Evolutionary conservation across 2,113 vertebrate species (phyloP), one percentile per base, ranked within the genome.

Genomic region (Aramus guarauna): DNA sequence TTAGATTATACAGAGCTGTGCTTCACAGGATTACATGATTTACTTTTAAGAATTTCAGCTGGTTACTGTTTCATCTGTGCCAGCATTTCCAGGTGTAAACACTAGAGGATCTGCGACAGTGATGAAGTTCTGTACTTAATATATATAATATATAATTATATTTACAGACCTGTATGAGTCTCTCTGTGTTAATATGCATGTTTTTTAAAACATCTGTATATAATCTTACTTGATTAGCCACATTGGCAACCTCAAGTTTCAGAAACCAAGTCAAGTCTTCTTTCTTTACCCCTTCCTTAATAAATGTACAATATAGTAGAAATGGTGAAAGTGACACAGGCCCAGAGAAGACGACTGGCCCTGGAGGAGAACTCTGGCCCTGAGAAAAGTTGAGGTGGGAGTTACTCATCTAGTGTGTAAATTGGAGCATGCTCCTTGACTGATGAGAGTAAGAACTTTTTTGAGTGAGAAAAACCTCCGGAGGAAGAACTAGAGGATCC

Each of bases 351-450:
- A 34, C 0, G 3, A 17, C 17, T 50, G 58, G 59, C 48, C 17
- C 59, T 41, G 55, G 62, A 85, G 67, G 66, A 47, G 63, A 75
- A 4, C 47, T 85, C 17, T 39, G 56, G 34, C 15, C 23, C 63
- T 78, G 80, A 63, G 89, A 67, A 94, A 86, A 89, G 56, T 5
- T 53, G 76, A 75, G 69, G 39, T 81, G 24, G 4, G 64, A 74
- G n/a, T 81, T 84, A 43, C 52, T 81, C 64, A 5, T 47, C 41
- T 47, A 60, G 56, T 72, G 41, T 92, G 85, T 36, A 72, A 92
- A 85, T 92, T 93, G 66, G 80, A 92, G 91, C 87, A 72, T 92
- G 93, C 87, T 96, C 84, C 81, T 92, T 89, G 77, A 72, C 87
- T 90, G 76, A 75, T 60, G 76, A 88, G 91, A 32, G 50, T 43